A percentile compares a stretch with the other conserved stretches of the same genome.
Evolutionary conservation across 1,140 invertebrate species (phyloP).

Genomic region (Propsilocerus akamusi): DNA sequence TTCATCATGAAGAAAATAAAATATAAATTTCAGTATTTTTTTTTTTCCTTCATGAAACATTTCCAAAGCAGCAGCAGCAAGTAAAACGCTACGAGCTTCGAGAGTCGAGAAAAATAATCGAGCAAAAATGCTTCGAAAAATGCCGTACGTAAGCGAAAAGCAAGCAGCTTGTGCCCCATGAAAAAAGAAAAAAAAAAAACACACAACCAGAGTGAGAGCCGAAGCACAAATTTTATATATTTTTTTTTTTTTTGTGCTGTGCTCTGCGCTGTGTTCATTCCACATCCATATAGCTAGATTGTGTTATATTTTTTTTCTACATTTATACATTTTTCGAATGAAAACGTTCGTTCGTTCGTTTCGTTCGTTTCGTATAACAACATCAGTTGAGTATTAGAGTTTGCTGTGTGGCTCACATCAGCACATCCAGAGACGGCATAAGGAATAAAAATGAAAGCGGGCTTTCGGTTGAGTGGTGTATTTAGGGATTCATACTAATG

Average conservation of each 20-base stretch:
- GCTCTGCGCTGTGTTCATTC: not conserved
- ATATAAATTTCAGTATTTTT: conserved; percentile 4
- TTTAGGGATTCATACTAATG: not conserved
- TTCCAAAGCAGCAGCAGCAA: not conserved
- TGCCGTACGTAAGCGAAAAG: conserved; percentile 1
- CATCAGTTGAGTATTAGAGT: conserved; percentile 1
- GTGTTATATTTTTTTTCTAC: not conserved
- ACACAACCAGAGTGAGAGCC: conserved; percentile 2
- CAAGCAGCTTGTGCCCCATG: conserved; percentile 2
- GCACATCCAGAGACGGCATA: not conserved
- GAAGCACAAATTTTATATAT: conserved; percentile 4
- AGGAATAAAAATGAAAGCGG: too few relatives aligned
- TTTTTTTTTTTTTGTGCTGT: not conserved
- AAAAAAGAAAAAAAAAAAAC: too few relatives aligned
- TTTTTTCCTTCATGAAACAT: not conserved
- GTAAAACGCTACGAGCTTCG: not conserved
- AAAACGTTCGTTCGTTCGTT: not conserved
- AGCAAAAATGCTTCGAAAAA: conserved; percentile 2
- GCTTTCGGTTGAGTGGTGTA: not conserved
- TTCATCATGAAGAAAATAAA: conserved; percentile 4
- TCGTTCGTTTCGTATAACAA: conserved; percentile 2
- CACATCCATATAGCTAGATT: conserved; percentile 1
- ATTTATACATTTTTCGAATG: not conserved
- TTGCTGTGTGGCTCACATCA: conserved; percentile 3
- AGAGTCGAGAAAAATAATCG: not conserved